Evolutionary conservation across 2,797 vertebrate species (phyloP).

Genomic region (Phataginus tetradactyla): DNA sequence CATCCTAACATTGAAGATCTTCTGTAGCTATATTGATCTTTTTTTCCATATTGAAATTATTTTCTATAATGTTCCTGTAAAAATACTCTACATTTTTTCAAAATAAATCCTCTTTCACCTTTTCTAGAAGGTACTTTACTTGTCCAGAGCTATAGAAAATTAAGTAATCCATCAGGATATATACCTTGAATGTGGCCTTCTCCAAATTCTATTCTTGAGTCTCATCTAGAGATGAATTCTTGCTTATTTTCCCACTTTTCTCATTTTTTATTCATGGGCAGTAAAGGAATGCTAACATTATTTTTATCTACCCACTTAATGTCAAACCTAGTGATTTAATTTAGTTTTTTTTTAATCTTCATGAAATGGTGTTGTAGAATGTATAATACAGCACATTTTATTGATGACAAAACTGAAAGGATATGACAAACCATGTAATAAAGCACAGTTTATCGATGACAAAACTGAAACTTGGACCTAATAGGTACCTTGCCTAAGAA

Average conservation of each 20-base stretch:
- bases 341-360: neutral
- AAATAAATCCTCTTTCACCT: neutral
- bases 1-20: neutral
- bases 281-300: neutral
- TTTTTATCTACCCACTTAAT: neutral
- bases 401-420: neutral
- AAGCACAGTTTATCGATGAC: neutral
- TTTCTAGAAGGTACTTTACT: neutral
- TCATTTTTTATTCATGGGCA: neutral
- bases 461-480: neutral
- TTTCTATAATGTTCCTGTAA: neutral
- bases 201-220: neutral
- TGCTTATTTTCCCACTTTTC: neutral
- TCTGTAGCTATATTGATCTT: neutral
- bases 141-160: neutral
- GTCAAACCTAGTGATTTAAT: neutral
- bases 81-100: neutral
- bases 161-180: neutral
- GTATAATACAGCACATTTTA: neutral
- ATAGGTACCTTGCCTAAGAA: neutral
- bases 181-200: neutral
- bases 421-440: neutral
- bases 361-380: neutral
- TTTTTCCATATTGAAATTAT: slow-evolving; percentile 7
- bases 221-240: neutral